phyloP scores from a whole-genome alignment of 2,113 vertebrate species.

The Plectropomus leopardus region DNA sequence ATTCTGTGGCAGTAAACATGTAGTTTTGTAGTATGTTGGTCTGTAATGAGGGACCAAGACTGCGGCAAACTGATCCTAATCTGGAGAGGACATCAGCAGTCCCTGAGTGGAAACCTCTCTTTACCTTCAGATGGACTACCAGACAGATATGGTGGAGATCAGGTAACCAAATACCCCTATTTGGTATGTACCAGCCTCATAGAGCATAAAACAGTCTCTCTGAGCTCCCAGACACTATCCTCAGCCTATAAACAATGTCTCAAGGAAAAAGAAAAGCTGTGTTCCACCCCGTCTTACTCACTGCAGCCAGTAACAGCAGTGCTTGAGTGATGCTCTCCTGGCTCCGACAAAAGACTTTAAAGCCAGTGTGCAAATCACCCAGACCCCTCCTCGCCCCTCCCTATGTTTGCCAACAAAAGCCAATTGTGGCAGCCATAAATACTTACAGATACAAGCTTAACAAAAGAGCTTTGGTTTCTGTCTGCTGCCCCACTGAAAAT shows the following conservation, averaged over 20 bases:
- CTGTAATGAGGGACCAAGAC: neutral
- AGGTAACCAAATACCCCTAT: conserved; percentile 43
- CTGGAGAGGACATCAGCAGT: conserved; percentile 34
- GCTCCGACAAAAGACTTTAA: conserved; percentile 79
- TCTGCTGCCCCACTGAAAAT: conserved; percentile 61
- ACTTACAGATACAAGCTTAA: conserved; percentile 79
- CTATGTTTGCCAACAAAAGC: conserved; percentile 81
- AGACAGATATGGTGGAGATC: conserved; percentile 27
- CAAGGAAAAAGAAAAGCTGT: conserved; percentile 66
- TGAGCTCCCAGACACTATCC: conserved; percentile 44
- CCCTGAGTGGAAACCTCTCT: conserved; percentile 20
- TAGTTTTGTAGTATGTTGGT: neutral
- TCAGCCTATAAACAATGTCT: conserved; percentile 67
- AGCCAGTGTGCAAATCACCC: conserved; percentile 80
- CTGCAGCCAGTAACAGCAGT: conserved; percentile 61
- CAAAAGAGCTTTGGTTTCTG: conserved; percentile 73
- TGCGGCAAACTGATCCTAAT: neutral
- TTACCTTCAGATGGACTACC: conserved; percentile 28
- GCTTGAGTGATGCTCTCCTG: conserved; percentile 68
- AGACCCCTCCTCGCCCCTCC: conserved; percentile 37
- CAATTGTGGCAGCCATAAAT: conserved; percentile 79
- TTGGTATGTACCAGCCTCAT: conserved; percentile 40
- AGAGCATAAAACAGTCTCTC: conserved; percentile 18
- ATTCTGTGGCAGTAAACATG: neutral
- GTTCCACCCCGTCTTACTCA: conserved; percentile 55